Evolutionary conservation across 2,113 vertebrate species (phyloP), one percentile per base, ranked within the genome.

Genomic region (Chionomys nivalis): DNA sequence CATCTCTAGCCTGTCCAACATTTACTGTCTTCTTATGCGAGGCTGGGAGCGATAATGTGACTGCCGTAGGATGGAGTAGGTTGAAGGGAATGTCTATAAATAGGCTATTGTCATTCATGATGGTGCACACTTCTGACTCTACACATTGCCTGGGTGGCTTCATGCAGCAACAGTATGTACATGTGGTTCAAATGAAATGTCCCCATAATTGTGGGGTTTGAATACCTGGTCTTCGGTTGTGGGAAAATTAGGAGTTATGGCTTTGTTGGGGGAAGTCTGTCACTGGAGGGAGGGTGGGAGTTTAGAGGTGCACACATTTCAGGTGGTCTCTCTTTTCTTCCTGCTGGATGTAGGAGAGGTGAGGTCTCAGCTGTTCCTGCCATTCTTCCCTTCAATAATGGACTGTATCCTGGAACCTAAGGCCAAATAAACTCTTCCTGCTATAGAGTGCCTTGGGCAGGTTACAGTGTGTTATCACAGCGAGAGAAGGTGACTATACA

Each of bases 381-480:
- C 21, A 8, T 55, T 14, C 3, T 82, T 39, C 21, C 52, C 21
- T 28, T 3, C 23, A 42, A 17, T 2, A 6, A 63, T 28, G 13
- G n/a, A 61, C 24, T 63, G 39, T 83, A 83, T 63, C 24, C n/a
- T 63, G 81, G 24, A 42, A 42, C 23, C 61, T 63, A 63, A 63
- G n/a, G 13, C n/a, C n/a, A 83, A 42, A 42, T 83, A 8, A 83
- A 26, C 23, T 28, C 55, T 83, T 42, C 13, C 13, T 63, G 42
- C n/a, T 28, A 2, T 17, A 26, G 0, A 2, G 9, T 42, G 55
- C 24, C 24, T 28, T 4, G 7, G 7, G 16, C 13, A 10, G n/a
- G 7, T 39, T 83, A 63, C 14, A 26, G 55, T 17, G 55, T n/a
- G n/a, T 28, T 63, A 63, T 16, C 81, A 63, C 3, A 63, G 55